Evolutionary conservation across 2,113 vertebrate genomes (phyloP).

Genomic region (Brevimyrus niger): DNA sequence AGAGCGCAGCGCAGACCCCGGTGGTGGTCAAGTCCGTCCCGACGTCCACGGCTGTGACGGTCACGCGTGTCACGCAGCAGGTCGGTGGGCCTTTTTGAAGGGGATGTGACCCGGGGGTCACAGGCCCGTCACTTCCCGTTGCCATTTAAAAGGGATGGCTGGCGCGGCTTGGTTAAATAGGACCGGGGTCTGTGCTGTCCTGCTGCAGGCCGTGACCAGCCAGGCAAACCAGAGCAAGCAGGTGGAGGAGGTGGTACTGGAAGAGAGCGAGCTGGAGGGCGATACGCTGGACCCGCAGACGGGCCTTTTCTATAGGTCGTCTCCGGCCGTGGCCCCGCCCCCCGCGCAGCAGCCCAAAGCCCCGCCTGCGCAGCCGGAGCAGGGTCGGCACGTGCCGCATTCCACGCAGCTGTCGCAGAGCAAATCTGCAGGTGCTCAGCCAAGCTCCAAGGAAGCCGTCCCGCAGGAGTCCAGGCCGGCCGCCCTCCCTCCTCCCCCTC

Average conservation of each 20-base stretch:
- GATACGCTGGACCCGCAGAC: constrained; percentile 98
- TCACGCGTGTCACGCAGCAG: constrained; percentile 73
- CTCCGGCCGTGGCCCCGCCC: constrained; percentile 52
- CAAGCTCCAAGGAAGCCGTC: constrained; percentile 68
- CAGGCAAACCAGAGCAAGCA: constrained; percentile 70
- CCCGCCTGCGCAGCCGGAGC: constrained; percentile 27
- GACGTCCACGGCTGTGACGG: constrained; percentile 60
- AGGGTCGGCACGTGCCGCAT: constrained; percentile 45
- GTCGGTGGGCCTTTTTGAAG: constrained; percentile 45
- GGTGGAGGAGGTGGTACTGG: constrained; percentile 68
- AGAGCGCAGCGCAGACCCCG: constrained; percentile 68
- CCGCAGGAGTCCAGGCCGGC: constrained; percentile 64
- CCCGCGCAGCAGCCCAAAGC: constrained; percentile 57
- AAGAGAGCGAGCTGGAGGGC: constrained; percentile 86
- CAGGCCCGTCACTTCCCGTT: background rate
- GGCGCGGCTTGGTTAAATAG: background rate
- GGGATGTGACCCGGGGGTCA: background rate
- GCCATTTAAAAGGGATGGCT: background rate
- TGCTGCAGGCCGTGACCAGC: constrained; percentile 66
- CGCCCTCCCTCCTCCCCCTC: constrained; percentile 28
- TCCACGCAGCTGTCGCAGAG: constrained; percentile 32
- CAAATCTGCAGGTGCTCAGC: constrained; percentile 63
- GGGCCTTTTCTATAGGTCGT: constrained; percentile 88
- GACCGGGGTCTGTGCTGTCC: background rate
- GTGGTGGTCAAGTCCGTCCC: constrained; percentile 70